phyloP scores from a whole-genome alignment of 37 sponge, comb jelly and placozoan genomes.

The Geodia barretti region DNA sequence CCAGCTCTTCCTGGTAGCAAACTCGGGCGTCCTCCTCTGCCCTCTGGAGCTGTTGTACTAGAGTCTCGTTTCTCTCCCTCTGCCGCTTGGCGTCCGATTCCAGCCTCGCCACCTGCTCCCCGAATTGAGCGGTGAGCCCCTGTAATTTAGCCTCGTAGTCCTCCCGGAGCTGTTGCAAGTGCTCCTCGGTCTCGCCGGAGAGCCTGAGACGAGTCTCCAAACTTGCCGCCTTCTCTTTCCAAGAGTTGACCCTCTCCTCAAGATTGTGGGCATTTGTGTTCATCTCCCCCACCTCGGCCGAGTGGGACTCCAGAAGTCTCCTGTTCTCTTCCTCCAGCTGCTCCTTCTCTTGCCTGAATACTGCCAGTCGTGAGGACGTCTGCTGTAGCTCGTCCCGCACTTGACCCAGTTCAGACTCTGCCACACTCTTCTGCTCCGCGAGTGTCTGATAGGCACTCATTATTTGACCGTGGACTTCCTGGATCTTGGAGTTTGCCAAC shows the following conservation, averaged over 20 bases:
- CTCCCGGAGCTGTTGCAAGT: neutral
- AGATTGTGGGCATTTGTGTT: conserved; percentile 8
- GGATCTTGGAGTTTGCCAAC: conserved; percentile 64
- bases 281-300: conserved; percentile 22
- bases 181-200: neutral
- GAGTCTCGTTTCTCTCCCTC: conserved; percentile 8
- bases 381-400: neutral
- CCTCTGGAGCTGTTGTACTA: neutral
- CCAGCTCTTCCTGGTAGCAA: conserved; percentile 28
- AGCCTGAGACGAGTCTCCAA: conserved; percentile 29
- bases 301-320: conserved; percentile 18
- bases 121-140: neutral
- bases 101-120: neutral
- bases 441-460: conserved; percentile 39
- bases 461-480: conserved; percentile 46
- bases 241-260: conserved; percentile 24
- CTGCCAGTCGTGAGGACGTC: neutral
- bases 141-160: conserved; percentile 2
- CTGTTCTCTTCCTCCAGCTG: conserved; percentile 16
- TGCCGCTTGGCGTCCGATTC: neutral
- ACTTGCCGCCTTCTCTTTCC: conserved; percentile 58
- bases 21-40: conserved; percentile 7
- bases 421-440: conserved; percentile 16
- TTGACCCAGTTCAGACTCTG: neutral
- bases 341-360: neutral